Conservation (phyloP, 1,140 invertebrate species). For the Atta cephalotes region DNA sequence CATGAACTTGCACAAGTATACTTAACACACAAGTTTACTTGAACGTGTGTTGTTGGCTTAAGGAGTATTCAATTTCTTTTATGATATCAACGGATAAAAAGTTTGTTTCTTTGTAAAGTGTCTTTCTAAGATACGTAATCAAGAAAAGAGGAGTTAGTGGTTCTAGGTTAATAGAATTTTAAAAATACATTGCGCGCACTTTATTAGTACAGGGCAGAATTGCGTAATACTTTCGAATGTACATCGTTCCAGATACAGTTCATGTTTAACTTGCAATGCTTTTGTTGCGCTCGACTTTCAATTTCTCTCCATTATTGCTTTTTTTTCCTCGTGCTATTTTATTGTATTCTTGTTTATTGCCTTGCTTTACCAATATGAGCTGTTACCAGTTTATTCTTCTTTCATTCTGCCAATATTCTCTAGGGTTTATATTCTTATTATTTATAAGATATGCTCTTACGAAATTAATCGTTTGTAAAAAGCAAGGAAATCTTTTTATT, state of each 20-base stretch:
- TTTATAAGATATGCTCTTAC: not conserved
- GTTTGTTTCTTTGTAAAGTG: not conserved
- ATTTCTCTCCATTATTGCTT: conserved; percentile 29
- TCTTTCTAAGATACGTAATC: conserved; percentile 7
- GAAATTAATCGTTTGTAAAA: not conserved
- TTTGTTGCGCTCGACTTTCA: conserved; percentile 12
- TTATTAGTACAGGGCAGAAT: conserved; percentile 22
- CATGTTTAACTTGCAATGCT: conserved; percentile 14
- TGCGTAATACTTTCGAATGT: conserved; percentile 9
- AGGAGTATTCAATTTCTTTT: conserved; percentile 37
- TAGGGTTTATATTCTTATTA: not conserved
- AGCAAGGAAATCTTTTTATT: not conserved
- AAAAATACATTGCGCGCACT: conserved; percentile 15
- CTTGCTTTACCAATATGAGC: conserved; percentile 3
- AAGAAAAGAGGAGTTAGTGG: not conserved
- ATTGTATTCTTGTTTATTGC: conserved; percentile 28
- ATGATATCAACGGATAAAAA: not conserved
- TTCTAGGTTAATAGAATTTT: conserved; percentile 48
- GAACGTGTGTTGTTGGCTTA: too few species aligned
- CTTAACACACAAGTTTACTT: too few species aligned
- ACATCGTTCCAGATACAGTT: conserved; percentile 9
- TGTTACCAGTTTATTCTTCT: conserved; percentile 15
- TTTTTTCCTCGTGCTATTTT: conserved; percentile 14
- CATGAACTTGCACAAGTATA: too few species aligned
- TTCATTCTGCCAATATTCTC: not conserved